Evolutionary conservation across 2,797 vertebrate species (phyloP).

Genomic region (Capromys pilorides): DNA sequence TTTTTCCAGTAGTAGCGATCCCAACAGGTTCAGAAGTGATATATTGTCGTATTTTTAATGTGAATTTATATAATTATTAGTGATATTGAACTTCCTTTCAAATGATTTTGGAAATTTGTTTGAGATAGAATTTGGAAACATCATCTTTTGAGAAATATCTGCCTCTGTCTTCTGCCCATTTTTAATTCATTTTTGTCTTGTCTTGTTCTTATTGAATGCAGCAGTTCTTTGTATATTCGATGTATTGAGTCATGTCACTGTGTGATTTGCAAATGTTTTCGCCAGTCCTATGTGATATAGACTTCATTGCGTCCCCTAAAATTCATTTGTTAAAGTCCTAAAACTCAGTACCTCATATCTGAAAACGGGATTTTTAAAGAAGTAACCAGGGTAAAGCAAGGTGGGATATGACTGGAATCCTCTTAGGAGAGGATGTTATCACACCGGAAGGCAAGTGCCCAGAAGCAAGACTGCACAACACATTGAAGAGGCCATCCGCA

Average conservation of each 20-base stretch:
- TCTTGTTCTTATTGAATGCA: neutral
- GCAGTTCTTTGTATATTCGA: neutral
- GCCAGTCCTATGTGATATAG: neutral
- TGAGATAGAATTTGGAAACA: too few relatives aligned
- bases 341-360: neutral
- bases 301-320: neutral
- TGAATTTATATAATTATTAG: neutral
- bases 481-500: neutral
- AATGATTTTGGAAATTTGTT: neutral
- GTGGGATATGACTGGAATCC: neutral
- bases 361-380: neutral
- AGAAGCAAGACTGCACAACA: too few relatives aligned
- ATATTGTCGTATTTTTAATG: neutral
- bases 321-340: neutral
- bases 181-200: neutral
- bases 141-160: neutral
- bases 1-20: neutral
- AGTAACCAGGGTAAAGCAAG: neutral
- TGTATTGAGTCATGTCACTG: neutral
- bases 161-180: neutral
- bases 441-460: fast-evolving
- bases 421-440: neutral
- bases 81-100: neutral
- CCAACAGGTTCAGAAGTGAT: neutral
- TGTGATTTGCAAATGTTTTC: neutral